A percentile compares a stretch with the other conserved stretches of the same genome.
Conservation (phyloP, 2,113 vertebrate species). For the Brienomyrus brachyistius region DNA sequence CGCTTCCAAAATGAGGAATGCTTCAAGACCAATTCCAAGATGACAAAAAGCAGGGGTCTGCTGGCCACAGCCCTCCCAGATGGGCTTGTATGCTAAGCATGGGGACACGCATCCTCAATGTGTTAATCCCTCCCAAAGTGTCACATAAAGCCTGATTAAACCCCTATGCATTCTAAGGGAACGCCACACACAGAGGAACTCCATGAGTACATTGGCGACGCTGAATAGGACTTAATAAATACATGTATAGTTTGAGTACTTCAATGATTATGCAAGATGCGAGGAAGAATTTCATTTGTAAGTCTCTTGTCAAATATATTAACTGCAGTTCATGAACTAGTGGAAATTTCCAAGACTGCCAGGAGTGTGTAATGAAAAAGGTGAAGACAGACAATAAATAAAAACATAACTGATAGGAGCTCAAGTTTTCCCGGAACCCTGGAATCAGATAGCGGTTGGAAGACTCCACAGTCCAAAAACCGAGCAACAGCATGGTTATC, state of each 20-base stretch:
- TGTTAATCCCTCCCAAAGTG: background rate
- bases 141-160: background rate
- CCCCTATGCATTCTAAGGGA: background rate
- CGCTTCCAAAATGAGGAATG: background rate
- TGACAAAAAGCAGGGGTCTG: background rate
- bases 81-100: background rate
- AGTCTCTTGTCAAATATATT: background rate
- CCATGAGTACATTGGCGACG: background rate
- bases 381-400: background rate
- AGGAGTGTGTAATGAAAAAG: background rate
- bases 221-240: background rate
- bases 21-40: background rate
- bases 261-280: conserved; percentile 1
- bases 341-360: background rate
- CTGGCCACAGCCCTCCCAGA: background rate
- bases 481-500: background rate
- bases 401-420: background rate
- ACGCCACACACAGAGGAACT: background rate
- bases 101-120: background rate
- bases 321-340: background rate
- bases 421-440: background rate
- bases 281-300: background rate
- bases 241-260: background rate
- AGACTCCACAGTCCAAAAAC: background rate
- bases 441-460: background rate